Conservation (phyloP, 2,113 vertebrate genomes). For the Neogobius melanostomus region DNA sequence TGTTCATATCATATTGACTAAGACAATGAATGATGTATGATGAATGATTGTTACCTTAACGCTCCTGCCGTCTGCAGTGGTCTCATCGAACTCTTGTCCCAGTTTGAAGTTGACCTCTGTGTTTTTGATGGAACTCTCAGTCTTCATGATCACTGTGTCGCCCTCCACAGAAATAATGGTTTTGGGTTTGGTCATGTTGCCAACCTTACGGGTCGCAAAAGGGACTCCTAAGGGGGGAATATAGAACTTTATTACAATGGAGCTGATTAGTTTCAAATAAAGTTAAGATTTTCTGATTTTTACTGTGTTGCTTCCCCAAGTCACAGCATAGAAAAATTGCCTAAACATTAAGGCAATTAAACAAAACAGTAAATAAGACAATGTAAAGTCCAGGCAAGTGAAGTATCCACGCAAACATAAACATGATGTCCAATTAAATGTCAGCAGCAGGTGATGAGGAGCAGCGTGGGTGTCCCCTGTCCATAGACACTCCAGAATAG, state of each 20-base stretch:
- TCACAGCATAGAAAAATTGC: too few species aligned
- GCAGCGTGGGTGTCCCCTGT: too few species aligned
- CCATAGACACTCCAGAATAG: too few species aligned
- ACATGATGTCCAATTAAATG: too few species aligned
- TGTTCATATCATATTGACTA: neutral
- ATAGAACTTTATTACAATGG: neutral
- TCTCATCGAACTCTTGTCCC: conserved; percentile 89
- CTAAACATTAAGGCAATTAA: too few species aligned
- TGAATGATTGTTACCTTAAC: conserved; percentile 83
- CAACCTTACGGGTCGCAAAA: conserved; percentile 87
- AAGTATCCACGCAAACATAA: too few species aligned
- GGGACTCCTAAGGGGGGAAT: conserved; percentile 79
- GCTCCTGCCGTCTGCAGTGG: conserved; percentile 89
- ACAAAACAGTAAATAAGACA: too few species aligned
- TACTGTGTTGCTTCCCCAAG: too few species aligned
- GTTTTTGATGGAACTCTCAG: conserved; percentile 89
- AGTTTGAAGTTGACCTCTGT: conserved; percentile 87
- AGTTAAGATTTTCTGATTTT: neutral
- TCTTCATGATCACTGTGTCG: conserved; percentile 80
- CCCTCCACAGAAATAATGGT: conserved; percentile 82
- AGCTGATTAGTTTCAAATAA: neutral
- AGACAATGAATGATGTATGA: neutral
- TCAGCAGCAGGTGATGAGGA: too few species aligned
- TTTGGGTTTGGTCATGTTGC: conserved; percentile 86
- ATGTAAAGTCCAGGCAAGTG: too few species aligned